phyloP scores from a whole-genome alignment of 2,113 vertebrate species.

The Tragulus kanchil region DNA sequence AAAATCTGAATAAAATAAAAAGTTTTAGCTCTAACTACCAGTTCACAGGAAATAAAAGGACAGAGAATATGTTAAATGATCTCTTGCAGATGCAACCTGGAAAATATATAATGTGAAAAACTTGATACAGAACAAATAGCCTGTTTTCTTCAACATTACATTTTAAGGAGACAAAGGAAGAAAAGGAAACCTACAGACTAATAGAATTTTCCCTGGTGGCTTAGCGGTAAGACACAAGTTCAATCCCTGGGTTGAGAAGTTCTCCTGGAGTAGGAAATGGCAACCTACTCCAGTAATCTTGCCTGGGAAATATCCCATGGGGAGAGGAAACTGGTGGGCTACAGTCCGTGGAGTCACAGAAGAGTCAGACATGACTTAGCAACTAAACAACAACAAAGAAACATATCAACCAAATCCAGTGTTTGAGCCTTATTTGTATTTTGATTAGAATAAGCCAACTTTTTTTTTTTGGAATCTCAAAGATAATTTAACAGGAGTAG shows the following conservation, averaged over 20 bases:
- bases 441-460: background rate
- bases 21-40: background rate
- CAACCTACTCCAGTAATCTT: background rate
- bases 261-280: background rate
- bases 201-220: background rate
- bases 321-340: background rate
- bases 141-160: conserved; percentile 23
- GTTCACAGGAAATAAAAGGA: conserved; percentile 32
- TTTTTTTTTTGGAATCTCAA: background rate
- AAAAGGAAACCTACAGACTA: background rate
- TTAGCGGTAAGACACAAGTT: background rate
- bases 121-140: background rate
- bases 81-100: background rate
- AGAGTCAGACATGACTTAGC: background rate
- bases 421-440: background rate
- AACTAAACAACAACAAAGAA: background rate
- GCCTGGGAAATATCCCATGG: background rate
- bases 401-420: background rate
- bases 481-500: no score
- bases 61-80: background rate
- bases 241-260: background rate
- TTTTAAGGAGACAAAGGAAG: background rate
- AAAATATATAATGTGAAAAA: conserved; percentile 14
- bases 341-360: background rate
- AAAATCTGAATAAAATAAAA: background rate